Percentiles rank a stretch among this genome's conserved stretches.
These are phyloP conservation scores for Pycnomerus fuliginosus DNA, from an alignment of 2,888 invertebrate species.

Conservation along the genomic window DNA sequence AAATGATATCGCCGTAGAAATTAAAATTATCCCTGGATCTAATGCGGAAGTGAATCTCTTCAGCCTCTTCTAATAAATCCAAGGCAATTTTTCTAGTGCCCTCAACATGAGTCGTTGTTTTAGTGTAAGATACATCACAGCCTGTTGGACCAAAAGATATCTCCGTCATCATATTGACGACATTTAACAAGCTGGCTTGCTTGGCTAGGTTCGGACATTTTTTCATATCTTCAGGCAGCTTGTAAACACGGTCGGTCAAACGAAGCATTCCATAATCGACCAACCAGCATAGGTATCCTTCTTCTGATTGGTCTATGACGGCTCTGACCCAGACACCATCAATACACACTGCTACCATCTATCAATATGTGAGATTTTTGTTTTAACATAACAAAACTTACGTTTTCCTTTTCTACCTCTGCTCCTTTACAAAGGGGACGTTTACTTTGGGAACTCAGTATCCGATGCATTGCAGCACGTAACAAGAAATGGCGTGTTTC, in stretches of 20 bases:
- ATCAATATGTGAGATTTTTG: no score
- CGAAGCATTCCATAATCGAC: constrained; percentile 28
- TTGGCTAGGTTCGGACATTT: constrained; percentile 17
- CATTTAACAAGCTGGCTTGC: constrained; percentile 28
- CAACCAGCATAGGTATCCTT: constrained; percentile 27
- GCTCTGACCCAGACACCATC: neutral
- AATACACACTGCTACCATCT: neutral
- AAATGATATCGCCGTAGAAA: no score
- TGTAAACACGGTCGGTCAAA: constrained; percentile 13
- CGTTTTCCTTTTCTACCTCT: no score
- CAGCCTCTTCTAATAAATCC: no score
- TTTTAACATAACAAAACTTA: no score
- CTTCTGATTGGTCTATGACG: neutral
- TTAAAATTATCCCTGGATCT: no score
- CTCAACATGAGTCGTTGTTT: constrained; percentile 20
- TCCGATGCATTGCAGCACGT: no score
- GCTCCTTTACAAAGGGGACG: no score
- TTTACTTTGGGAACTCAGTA: no score
- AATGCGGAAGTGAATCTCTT: no score
- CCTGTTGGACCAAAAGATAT: no score
- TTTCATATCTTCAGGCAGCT: constrained; percentile 21
- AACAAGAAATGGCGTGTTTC: no score
- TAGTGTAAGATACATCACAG: neutral
- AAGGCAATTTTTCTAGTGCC: neutral
- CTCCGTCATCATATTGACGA: constrained; percentile 24